Evolutionary conservation across 2,797 vertebrate species (phyloP).

Genomic region (Sebastes taczanowskii): DNA sequence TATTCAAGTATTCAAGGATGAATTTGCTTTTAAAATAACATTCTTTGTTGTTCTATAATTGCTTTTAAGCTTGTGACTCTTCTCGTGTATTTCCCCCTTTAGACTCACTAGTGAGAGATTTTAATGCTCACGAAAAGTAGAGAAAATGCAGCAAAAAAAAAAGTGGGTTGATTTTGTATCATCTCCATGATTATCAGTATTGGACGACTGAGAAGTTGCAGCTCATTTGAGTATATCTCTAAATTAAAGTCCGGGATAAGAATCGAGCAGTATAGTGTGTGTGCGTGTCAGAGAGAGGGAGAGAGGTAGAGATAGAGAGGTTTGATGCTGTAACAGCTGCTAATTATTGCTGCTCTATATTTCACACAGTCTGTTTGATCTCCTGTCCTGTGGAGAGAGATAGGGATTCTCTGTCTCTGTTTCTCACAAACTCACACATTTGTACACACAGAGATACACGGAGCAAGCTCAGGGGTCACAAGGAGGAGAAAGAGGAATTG

Average conservation of each 20-base stretch:
- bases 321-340: constrained; percentile 84
- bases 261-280: constrained; percentile 15
- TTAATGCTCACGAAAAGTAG: constrained; percentile 8
- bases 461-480: constrained; percentile 60
- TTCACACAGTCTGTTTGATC: constrained; percentile 86
- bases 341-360: constrained; percentile 85
- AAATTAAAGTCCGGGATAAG: constrained; percentile 55
- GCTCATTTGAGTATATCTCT: constrained; percentile 44
- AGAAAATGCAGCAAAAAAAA: background rate
- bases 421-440: constrained; percentile 42
- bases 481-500: constrained; percentile 59
- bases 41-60: background rate
- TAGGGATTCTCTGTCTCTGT: constrained; percentile 57
- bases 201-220: constrained; percentile 24
- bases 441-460: constrained; percentile 1
- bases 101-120: background rate
- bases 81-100: background rate
- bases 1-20: background rate
- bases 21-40: constrained; percentile 1
- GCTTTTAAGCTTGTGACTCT: background rate
- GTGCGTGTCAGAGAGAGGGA: constrained; percentile 20
- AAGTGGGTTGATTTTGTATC: constrained; percentile 32
- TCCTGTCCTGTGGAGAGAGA: constrained; percentile 78
- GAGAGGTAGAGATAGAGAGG: constrained; percentile 67
- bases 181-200: constrained; percentile 40